Evolutionary conservation across 2,888 invertebrate species (phyloP), one percentile per base, ranked within the genome.

Genomic region (Lasioglossum calceatum): DNA sequence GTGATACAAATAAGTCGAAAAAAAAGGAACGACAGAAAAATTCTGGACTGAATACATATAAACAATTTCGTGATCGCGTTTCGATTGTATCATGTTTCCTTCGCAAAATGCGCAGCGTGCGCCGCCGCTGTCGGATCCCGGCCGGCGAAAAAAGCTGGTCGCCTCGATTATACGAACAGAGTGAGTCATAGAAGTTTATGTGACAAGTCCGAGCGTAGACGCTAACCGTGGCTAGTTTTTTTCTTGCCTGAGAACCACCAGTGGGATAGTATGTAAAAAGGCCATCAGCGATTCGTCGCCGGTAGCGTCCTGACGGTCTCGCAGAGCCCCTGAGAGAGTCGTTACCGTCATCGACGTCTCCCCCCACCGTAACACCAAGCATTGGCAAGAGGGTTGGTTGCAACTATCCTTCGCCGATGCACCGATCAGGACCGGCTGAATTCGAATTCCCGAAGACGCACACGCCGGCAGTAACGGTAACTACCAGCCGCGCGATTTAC

Each of bases 281-380:
- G 77, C 84, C 71, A 87, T 87, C 87, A 87, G 64, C 84, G 87
- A 84, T 84, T 84, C 87, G 81, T 44, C 77, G 70, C 64, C 61
- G 77, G 77, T 61, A 80, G 77, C 82, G 78, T 75, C 50, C 77
- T 47, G 83, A 58, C 85, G 32, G n/a, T 71, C 58, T 77, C 76
- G 32, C 80, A 82, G 86, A 89, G 85, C 89, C 88, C 92, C 92
- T 91, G 83, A 87, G 92, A 92, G 92, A 91, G 88, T 92, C 92
- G 90, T 92, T 92, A 88, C 74, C 82, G 75, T 74, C 84, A 77
- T 84, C 74, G 64, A 79, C 85, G 12, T 61, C 42, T 78, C 42
- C 58, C 73, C 39, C 80, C 58, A 73, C 42, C 79, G 81, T 72
- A 47, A 71, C 67, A 1, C 77, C 71, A 77, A 85, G 86, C 71